A percentile compares a stretch with the other conserved stretches of the same genome.
These are phyloP conservation scores for Xenopus borealis DNA, from an alignment of 2,113 vertebrate genomes.

Conservation along the genomic window DNA sequence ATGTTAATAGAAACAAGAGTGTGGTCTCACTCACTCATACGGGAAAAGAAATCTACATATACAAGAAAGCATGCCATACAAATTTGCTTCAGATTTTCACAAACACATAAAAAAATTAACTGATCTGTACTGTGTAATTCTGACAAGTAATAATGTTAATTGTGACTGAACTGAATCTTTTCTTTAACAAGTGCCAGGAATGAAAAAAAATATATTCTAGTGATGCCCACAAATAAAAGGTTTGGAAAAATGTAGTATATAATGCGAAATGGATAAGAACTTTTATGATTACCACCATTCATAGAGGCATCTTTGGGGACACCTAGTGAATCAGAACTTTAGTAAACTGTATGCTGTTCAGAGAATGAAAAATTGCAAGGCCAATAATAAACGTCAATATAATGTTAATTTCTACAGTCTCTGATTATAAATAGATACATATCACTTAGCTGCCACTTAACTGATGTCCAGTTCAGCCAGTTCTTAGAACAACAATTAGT, in stretches of 20 bases:
- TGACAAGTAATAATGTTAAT: conserved; percentile 24
- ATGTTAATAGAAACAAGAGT: conserved; percentile 65
- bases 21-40: conserved; percentile 42
- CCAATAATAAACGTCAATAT: no score
- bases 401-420: no score
- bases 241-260: conserved; percentile 4
- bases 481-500: no score
- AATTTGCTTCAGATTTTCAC: conserved; percentile 20
- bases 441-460: no score
- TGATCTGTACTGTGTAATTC: conserved; percentile 13
- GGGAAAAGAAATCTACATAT: background rate
- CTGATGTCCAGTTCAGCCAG: no score
- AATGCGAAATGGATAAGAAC: background rate
- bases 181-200: conserved; percentile 16
- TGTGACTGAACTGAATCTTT: background rate
- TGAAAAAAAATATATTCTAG: conserved; percentile 7
- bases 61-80: conserved; percentile 6
- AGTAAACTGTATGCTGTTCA: background rate
- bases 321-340: conserved; percentile 14
- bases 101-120: conserved; percentile 31
- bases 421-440: no score
- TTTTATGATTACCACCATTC: conserved; percentile 26
- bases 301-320: conserved; percentile 24
- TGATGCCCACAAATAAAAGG: conserved; percentile 12
- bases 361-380: no score